phyloP scores from a whole-genome alignment of 2,888 invertebrate species.

The Euspilapteryx auroguttella region DNA sequence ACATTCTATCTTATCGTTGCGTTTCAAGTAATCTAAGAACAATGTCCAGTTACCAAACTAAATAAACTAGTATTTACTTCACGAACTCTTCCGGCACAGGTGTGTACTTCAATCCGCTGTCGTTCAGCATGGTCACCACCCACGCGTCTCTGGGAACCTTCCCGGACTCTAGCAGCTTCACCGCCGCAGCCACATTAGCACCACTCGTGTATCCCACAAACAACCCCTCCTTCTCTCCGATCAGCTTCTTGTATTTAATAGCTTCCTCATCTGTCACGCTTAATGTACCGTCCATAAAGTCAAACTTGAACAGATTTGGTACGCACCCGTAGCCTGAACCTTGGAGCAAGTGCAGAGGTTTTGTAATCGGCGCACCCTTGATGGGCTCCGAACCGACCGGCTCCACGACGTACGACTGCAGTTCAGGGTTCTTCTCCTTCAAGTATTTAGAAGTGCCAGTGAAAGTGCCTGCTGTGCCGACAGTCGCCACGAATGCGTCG shows the following conservation, averaged over 20 bases:
- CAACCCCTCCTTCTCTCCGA: conserved; percentile 41
- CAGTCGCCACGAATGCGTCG: conserved; percentile 39
- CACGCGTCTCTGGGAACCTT: conserved; percentile 33
- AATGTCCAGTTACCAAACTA: too few species aligned
- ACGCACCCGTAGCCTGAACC: conserved; percentile 47
- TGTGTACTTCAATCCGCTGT: conserved; percentile 42
- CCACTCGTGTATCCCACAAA: conserved; percentile 49
- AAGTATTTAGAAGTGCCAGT: conserved; percentile 35
- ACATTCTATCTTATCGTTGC: too few species aligned
- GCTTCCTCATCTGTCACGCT: conserved; percentile 40
- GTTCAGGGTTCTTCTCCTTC: conserved; percentile 33
- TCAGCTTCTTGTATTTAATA: conserved; percentile 24
- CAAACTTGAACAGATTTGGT: conserved; percentile 35
- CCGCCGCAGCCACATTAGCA: conserved; percentile 45
- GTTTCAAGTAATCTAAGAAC: too few species aligned
- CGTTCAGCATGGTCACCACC: conserved; percentile 40
- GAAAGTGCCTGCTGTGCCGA: conserved; percentile 46
- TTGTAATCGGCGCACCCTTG: conserved; percentile 34
- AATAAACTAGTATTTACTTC: too few species aligned
- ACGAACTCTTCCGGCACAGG: conserved; percentile 25
- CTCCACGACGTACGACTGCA: conserved; percentile 37
- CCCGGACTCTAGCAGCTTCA: conserved; percentile 36
- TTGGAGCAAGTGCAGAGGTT: conserved; percentile 43
- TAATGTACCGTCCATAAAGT: conserved; percentile 36
- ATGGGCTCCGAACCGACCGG: conserved; percentile 41